Conservation (phyloP, 1,140 invertebrate species). For the Spodoptera frugiperda region DNA sequence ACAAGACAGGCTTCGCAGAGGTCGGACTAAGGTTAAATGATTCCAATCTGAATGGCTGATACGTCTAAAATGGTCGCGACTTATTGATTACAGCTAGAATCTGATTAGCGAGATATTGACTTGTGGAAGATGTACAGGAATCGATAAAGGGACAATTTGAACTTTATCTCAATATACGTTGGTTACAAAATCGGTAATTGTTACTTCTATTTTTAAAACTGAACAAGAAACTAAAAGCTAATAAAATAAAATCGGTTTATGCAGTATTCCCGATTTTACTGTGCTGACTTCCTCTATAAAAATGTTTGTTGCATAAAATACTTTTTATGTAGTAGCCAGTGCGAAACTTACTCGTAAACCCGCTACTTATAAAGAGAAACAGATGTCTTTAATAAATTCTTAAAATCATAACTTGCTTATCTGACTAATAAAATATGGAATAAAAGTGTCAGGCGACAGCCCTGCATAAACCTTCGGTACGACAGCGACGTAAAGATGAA, state of each 20-base stretch:
- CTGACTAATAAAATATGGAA: constrained; percentile 24
- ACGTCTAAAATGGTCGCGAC: neutral
- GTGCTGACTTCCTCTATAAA: constrained; percentile 4
- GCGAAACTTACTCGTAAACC: constrained; percentile 18
- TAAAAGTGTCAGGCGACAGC: constrained; percentile 38
- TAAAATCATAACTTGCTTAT: constrained; percentile 29
- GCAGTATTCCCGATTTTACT: neutral
- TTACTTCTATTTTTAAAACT: neutral
- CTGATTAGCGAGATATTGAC: no score
- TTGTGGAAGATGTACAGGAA: no score
- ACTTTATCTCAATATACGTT: no score
- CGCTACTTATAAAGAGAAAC: constrained; percentile 5
- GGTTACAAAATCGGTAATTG: no score
- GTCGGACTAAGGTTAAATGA: neutral
- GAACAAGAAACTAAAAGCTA: neutral
- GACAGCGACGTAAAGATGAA: constrained; percentile 50
- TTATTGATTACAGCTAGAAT: neutral
- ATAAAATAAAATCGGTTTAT: neutral
- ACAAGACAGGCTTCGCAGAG: neutral
- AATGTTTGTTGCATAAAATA: constrained; percentile 27
- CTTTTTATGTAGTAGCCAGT: constrained; percentile 15
- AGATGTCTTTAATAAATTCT: constrained; percentile 21
- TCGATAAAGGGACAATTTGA: no score
- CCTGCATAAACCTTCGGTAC: constrained; percentile 34
- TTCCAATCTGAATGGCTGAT: neutral